Evolutionary conservation across 2,113 vertebrate species (phyloP), one percentile per base, ranked within the genome.

Genomic region (Microcebus griseorufus): DNA sequence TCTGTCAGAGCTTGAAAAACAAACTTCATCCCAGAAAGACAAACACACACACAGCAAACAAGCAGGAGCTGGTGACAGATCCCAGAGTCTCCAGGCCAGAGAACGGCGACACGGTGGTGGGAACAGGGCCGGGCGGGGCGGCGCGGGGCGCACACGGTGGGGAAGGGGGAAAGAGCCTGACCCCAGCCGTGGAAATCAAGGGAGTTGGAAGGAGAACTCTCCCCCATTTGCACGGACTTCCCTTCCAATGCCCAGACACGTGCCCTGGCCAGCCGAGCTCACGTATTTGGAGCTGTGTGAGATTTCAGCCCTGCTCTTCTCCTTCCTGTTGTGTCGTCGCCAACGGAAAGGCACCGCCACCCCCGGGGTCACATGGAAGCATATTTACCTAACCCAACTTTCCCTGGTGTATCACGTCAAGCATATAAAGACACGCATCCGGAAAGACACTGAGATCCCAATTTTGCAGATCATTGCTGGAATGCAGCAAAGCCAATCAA

Each of bases 1-100:
- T 96, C 97, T 98, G 97, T 97, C 97, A 96, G 95, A 97, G 96
- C 95, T 97, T 93, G 92, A 88, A 95, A 97, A 98, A 98, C 94
- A 97, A 97, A 97, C 96, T 96, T 87, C 93, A 95, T 96, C 96
- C 93, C 95, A 81, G 85, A 97, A 96, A 98, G 97, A 97, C 97
- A 98, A 98, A 98, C 97, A 98, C 95, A 84, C 85, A 82, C 84
- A 88, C 45, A 95, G 95, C 90, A 97, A 96, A 95, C 93, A 91
- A 32, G 73, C 62, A 67, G 48, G 75, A 42, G 80, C 3, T 5
- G 75, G 65, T 90, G 80, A 81, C 69, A 69, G 27, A 79, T 55
- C 51, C 3, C 9, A 79, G 95, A 58, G 32, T 83, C 58, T 65
- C 25, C 72, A 27, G 78, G 75, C 86, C 96, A 42, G 5, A 0